phyloP scores from a whole-genome alignment of 2,888 invertebrate species.

The Tiphia femorata region DNA sequence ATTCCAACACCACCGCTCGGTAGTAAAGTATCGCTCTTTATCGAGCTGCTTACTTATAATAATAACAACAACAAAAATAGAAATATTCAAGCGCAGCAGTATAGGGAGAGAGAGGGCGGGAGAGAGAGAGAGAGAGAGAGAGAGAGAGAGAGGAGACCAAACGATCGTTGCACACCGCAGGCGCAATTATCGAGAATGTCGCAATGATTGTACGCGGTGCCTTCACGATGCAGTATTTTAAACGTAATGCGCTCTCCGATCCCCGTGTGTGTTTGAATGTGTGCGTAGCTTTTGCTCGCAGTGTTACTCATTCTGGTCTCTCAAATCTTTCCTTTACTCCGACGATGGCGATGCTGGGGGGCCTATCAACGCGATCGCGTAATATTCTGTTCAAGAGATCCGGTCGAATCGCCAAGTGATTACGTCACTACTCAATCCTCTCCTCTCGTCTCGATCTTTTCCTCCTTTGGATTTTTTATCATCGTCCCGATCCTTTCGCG shows the following conservation, averaged over 20 bases:
- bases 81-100: neutral
- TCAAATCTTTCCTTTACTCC: neutral
- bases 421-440: neutral
- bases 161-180: neutral
- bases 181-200: slow-evolving; percentile 38
- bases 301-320: neutral
- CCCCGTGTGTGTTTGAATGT: no score
- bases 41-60: slow-evolving; percentile 29
- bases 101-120: no score
- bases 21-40: slow-evolving; percentile 28
- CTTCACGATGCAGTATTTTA: slow-evolving; percentile 30
- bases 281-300: neutral
- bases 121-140: neutral
- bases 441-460: slow-evolving; percentile 3
- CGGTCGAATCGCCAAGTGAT: neutral
- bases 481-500: no score
- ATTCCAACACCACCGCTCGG: slow-evolving; percentile 13
- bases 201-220: slow-evolving; percentile 38
- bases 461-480: slow-evolving; percentile 1
- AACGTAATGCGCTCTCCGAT: neutral
- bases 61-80: neutral
- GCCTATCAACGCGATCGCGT: neutral
- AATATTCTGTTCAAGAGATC: neutral
- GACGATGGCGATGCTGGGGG: neutral
- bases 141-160: neutral